phyloP scores from a whole-genome alignment of 2,113 vertebrate species.

The Rhinopomastus cyanomelas region DNA sequence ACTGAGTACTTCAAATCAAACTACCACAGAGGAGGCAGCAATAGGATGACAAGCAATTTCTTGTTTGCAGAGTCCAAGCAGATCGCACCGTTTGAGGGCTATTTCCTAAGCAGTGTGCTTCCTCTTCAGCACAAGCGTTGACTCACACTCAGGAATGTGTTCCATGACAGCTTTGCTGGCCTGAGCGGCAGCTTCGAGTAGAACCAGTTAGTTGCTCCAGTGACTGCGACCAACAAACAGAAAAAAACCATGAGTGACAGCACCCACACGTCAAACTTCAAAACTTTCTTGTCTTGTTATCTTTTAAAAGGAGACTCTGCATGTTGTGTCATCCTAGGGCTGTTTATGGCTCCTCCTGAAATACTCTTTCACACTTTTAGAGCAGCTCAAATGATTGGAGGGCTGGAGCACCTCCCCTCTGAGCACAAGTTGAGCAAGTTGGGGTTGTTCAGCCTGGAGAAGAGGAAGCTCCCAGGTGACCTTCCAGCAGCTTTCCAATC shows the following conservation, averaged over 20 bases:
- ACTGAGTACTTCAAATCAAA: constrained; percentile 14
- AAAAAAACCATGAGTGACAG: constrained; percentile 49
- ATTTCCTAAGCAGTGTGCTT: constrained; percentile 73
- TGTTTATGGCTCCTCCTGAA: neutral
- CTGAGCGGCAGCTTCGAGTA: constrained; percentile 59
- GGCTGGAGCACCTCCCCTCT: too few relatives aligned
- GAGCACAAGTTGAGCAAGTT: too few relatives aligned
- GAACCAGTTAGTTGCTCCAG: constrained; percentile 72
- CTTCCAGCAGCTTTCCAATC: too few relatives aligned
- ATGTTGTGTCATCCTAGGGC: neutral
- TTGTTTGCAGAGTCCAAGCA: constrained; percentile 54
- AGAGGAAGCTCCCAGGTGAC: too few relatives aligned
- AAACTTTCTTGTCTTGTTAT: neutral
- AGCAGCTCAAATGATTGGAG: too few relatives aligned
- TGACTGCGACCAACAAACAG: constrained; percentile 70
- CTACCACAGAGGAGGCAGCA: constrained; percentile 15
- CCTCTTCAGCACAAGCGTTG: constrained; percentile 72
- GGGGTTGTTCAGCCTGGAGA: too few relatives aligned
- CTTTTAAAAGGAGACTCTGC: neutral
- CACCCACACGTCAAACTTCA: neutral
- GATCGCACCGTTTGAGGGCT: constrained; percentile 53
- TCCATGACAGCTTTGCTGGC: constrained; percentile 81
- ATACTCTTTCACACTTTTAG: neutral
- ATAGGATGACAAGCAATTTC: constrained; percentile 22
- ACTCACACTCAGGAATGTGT: constrained; percentile 81